These are phyloP conservation scores for Perdita meconis DNA, from an alignment of 2,888 invertebrate species.

Conservation along the genomic window DNA sequence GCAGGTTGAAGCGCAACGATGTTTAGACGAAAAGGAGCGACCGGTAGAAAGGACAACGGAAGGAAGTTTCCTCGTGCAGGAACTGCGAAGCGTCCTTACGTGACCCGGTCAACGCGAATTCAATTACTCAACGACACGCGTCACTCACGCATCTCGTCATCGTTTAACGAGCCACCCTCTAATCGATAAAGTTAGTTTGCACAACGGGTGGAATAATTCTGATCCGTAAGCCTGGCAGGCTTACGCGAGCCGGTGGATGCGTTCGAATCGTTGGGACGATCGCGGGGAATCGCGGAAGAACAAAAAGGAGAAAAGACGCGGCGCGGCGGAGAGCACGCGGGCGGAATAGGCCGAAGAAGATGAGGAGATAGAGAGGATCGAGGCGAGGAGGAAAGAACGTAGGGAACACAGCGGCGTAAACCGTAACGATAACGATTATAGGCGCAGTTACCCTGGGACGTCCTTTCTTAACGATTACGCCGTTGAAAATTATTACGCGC, in stretches of 20 bases:
- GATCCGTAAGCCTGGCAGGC: not conserved
- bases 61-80: too few species aligned
- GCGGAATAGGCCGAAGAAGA: slow-evolving; percentile 45
- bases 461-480: slow-evolving; percentile 84
- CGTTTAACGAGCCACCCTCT: not conserved
- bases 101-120: too few species aligned
- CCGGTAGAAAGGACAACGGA: too few species aligned
- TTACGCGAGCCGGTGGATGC: too few species aligned
- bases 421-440: slow-evolving; percentile 84
- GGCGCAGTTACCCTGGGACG: slow-evolving; percentile 82
- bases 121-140: too few species aligned
- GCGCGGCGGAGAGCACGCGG: slow-evolving; percentile 11
- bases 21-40: too few species aligned
- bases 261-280: too few species aligned
- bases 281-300: too few species aligned
- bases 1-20: too few species aligned
- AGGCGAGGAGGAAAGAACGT: slow-evolving; percentile 50
- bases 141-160: not conserved
- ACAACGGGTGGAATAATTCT: not conserved
- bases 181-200: not conserved
- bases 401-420: slow-evolving; percentile 80
- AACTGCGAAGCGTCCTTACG: too few species aligned
- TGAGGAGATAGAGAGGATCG: slow-evolving; percentile 47
- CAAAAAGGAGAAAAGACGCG: not conserved
- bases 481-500: slow-evolving; percentile 83